phyloP scores from a whole-genome alignment of 2,113 vertebrate species.

The Rhabdornis inornatus region DNA sequence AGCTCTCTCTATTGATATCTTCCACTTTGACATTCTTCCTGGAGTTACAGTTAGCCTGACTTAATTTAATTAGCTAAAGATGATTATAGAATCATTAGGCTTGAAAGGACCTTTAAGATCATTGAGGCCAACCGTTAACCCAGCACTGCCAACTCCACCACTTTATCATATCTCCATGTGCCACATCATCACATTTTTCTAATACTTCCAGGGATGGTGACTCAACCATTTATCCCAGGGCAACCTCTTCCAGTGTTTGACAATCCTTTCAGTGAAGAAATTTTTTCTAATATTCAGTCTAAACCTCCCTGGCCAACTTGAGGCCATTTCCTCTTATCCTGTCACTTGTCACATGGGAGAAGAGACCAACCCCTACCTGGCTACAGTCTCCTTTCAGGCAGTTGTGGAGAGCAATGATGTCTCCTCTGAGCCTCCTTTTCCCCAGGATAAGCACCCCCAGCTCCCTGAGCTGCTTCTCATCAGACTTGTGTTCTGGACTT shows the following conservation, averaged over 20 bases:
- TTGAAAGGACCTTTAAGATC: neutral
- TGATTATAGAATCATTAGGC: neutral
- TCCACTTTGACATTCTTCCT: neutral
- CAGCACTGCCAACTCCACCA: neutral
- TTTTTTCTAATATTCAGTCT: neutral
- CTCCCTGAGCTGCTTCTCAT: neutral
- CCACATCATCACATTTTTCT: neutral
- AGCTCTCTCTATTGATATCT: neutral
- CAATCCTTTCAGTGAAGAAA: neutral
- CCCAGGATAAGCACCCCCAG: neutral
- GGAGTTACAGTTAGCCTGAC: neutral
- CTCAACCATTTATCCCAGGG: neutral
- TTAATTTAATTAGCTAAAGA: neutral
- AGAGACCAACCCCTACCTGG: rapidly evolving
- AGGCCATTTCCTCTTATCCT: neutral
- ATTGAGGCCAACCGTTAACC: neutral
- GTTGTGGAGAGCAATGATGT: neutral
- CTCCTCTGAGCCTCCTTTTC: too few relatives aligned
- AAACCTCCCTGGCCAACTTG: neutral
- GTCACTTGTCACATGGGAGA: neutral
- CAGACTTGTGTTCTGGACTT: neutral
- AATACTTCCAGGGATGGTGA: neutral
- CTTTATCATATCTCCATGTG: neutral
- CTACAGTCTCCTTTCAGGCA: neutral
- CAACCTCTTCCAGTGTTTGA: neutral